Evolutionary conservation across 2,888 invertebrate genomes (phyloP), one percentile per base, ranked within the genome.

Genomic region (Drosophila basisetae): DNA sequence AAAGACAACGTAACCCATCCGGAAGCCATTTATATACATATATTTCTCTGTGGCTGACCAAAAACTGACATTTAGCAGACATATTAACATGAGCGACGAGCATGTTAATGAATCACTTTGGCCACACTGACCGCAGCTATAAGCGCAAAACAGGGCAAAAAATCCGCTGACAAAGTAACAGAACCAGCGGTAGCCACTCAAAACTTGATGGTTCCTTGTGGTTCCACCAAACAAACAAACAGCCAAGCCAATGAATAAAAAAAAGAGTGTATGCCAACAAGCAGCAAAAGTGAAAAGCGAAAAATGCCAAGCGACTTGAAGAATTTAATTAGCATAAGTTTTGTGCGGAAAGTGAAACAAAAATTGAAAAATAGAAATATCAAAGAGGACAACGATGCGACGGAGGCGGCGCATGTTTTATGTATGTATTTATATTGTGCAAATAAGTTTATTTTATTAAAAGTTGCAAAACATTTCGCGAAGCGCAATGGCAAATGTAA

Each of bases 371-470:
- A 76, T 82, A 79, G 76, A 78, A 84, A 84, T 84, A 82, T 82
- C 84, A 84, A 84, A 82, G 82, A 78, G 63, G 35, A 37, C 58
- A 43, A 37, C 30, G 58, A 22, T 25, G 43, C 25, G 73, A 22
- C 22, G 41, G n/a, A 13, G 28, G 22, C 49, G 25, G 9, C n/a
- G 78, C 76, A 82, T 84, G 76, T 82, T 78, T 84, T 84, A 84
- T 82, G 79, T 76, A 82, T 83, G 68, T 73, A 69, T 70, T 68
- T 80, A 69, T 80, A 67, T 82, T 82, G 84, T 82, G 82, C 68
- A 82, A 84, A 82, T 82, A 84, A 82, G 82, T 85, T 83, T 80
- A 83, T 85, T 85, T 83, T 85, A 85, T 83, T 80, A 85, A 83
- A 83, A 83, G 83, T 83, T 83, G 69, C 85, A 78, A 82, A 82